phyloP scores from a whole-genome alignment of 1,140 invertebrate genomes.

The Zaprionus capensis region DNA sequence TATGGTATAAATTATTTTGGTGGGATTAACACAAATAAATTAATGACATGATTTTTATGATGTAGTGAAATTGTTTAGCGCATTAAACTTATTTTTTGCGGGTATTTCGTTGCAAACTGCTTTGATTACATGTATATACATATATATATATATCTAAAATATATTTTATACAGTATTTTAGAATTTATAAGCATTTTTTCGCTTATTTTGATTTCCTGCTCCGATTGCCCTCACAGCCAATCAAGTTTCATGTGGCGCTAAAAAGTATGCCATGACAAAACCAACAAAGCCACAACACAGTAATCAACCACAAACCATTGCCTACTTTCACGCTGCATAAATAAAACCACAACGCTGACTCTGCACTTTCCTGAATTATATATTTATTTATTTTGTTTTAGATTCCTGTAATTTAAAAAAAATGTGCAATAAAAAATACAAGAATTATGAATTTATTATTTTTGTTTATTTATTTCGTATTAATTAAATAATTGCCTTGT shows the following conservation, averaged over 20 bases:
- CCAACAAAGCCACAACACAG: neutral
- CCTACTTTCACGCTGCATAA: neutral
- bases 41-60: neutral
- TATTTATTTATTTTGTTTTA: too few species aligned
- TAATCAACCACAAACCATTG: neutral
- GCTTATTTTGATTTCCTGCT: neutral
- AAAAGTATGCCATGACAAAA: neutral
- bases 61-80: neutral
- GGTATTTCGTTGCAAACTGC: neutral
- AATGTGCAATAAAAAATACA: too few species aligned
- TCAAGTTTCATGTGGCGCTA: neutral
- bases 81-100: neutral
- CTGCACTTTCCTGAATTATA: too few species aligned
- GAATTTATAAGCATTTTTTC: neutral
- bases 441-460: slow-evolving; percentile 1
- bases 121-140: neutral
- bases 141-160: neutral
- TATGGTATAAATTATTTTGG: neutral
- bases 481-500: slow-evolving; percentile 60
- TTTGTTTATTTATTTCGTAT: slow-evolving; percentile 30
- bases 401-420: too few species aligned
- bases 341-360: neutral
- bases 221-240: neutral
- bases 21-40: neutral
- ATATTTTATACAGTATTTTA: neutral